A percentile compares a stretch with the other conserved stretches of the same genome.
These are phyloP conservation scores for Muscidifurax raptorellus DNA, from an alignment of 1,140 invertebrate species.

Conservation along the genomic window DNA sequence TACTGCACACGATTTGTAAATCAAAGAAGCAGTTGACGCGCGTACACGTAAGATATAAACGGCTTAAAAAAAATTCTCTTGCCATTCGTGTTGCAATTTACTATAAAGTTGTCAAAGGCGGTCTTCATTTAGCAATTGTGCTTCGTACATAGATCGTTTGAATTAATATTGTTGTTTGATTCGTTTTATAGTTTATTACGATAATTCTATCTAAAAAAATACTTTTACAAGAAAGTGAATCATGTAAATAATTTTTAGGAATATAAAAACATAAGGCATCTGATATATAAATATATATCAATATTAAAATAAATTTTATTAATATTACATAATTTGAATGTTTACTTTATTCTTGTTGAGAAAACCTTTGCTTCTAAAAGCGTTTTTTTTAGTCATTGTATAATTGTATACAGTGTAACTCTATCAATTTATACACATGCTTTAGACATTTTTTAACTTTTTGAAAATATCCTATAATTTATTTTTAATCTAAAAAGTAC, in stretches of 20 bases:
- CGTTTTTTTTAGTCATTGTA: too few species aligned
- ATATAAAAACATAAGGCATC: constrained; percentile 60
- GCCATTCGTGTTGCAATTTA: constrained; percentile 60
- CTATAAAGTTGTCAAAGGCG: constrained; percentile 51
- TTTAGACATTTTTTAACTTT: too few species aligned
- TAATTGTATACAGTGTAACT: too few species aligned
- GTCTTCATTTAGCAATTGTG: constrained; percentile 45
- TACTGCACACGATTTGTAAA: constrained; percentile 60
- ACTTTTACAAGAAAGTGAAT: constrained; percentile 59
- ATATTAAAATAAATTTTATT: constrained; percentile 66
- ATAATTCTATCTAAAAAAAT: constrained; percentile 68
- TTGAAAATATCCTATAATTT: too few species aligned
- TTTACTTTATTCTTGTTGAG: constrained; percentile 22
- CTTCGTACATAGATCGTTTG: constrained; percentile 50
- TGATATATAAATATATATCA: constrained; percentile 59
- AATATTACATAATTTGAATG: constrained; percentile 51
- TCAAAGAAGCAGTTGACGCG: constrained; percentile 47
- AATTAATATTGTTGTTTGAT: constrained; percentile 71
- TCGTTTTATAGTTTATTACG: constrained; percentile 73
- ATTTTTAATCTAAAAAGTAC: too few species aligned
- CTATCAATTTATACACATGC: too few species aligned
- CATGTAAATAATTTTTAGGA: constrained; percentile 70
- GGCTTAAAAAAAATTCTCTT: constrained; percentile 62
- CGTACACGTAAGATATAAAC: constrained; percentile 53
- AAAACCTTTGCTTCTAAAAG: background rate